Evolutionary conservation across 2,888 invertebrate genomes (phyloP).

Genomic region (Rhagonycha lutea): DNA sequence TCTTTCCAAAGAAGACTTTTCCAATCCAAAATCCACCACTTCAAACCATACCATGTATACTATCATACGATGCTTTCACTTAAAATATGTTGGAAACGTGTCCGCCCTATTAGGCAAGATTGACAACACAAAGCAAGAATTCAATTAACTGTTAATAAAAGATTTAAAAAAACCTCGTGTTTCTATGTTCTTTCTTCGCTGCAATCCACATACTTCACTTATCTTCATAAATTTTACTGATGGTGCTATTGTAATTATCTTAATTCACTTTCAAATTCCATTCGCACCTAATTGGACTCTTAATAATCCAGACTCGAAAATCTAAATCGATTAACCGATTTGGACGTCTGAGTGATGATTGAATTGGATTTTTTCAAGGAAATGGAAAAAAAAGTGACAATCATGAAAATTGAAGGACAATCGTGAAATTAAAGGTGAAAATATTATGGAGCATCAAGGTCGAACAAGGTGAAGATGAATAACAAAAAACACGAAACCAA

Average conservation of each 20-base stretch:
- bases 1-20: neutral
- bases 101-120: conserved; percentile 1
- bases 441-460: neutral
- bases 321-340: neutral
- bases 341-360: neutral
- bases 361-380: neutral
- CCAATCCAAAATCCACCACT: neutral
- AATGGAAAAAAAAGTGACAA: neutral
- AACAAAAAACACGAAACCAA: neutral
- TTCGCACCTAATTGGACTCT: neutral
- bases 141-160: neutral
- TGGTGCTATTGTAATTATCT: neutral
- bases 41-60: neutral
- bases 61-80: neutral
- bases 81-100: conserved; percentile 1
- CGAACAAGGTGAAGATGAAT: neutral
- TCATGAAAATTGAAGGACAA: neutral
- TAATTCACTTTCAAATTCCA: neutral
- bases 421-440: neutral
- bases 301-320: neutral
- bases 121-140: conserved; percentile 4
- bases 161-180: neutral
- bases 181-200: neutral
- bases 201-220: neutral
- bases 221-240: neutral